Evolutionary conservation across 1,140 invertebrate genomes (phyloP), one percentile per base, ranked within the genome.

Genomic region (Ceratina japonica): DNA sequence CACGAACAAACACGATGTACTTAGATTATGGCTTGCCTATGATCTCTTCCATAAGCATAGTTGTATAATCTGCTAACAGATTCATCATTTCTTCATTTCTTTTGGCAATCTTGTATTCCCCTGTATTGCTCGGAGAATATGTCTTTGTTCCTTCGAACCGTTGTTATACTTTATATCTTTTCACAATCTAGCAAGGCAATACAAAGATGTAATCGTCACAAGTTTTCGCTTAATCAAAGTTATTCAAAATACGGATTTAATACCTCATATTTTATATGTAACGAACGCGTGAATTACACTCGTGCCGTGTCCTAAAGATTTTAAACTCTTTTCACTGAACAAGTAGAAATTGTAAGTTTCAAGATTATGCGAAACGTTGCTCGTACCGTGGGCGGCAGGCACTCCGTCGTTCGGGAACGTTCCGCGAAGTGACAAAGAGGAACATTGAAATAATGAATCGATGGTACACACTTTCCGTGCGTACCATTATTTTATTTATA

Each of bases 1-100:
- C 70, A 84, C 22, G 49, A 75, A 74, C 66, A 58, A 61, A 58
- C 68, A 71, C 79, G 68, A 86, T 80, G 83, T 86, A 86, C 83
- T 86, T 86, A 86, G 80, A 86, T 85, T 79, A 86, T 86, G 80
- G 83, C 80, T 86, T 86, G 83, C 79, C 75, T 85, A 84, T 86
- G 72, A 79, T 85, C 72, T 82, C 83, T 78, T 78, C 68, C 62
- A 82, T 72, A 82, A 85, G 83, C 76, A 82, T 85, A 85, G 75
- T 86, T 85, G 71, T 86, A 79, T 85, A 85, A 86, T 85, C 75
- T 78, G 66, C 75, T 81, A 79, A 84, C 62, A 74, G 68, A 81
- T 68, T 66, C 68, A 63, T 71, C 44, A 68, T 71, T 31, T 27
- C 54, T 56, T 44, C 37, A 44, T 56, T 56, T n/a, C 54, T 75